Conservation (phyloP, 2,888 invertebrate species). For the Tipula helvola region DNA sequence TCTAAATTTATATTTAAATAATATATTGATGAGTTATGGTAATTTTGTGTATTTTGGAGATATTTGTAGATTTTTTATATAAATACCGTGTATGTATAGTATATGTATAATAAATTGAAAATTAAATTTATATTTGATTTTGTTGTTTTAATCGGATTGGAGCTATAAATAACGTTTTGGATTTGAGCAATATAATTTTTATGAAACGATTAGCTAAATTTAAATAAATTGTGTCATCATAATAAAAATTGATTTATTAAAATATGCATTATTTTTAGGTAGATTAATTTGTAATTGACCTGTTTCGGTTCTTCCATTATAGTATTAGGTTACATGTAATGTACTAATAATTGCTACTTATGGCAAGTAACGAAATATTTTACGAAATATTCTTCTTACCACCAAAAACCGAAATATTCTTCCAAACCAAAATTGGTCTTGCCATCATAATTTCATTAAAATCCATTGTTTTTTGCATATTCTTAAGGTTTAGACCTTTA, state of each 20-base stretch:
- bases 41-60: neutral
- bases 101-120: neutral
- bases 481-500: too few relatives aligned
- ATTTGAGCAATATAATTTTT: neutral
- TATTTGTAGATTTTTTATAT: neutral
- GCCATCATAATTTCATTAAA: too few relatives aligned
- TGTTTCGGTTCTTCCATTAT: too few relatives aligned
- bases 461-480: too few relatives aligned
- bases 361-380: too few relatives aligned
- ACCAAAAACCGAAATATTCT: too few relatives aligned
- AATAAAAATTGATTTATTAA: neutral
- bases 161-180: neutral
- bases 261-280: neutral
- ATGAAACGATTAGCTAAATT: neutral
- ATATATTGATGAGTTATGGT: neutral
- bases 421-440: too few relatives aligned
- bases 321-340: too few relatives aligned
- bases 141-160: neutral
- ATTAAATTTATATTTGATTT: neutral
- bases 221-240: neutral
- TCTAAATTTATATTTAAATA: neutral
- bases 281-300: neutral
- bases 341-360: too few relatives aligned
- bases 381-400: too few relatives aligned
- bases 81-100: neutral